These are phyloP conservation scores for Oedothorax gibbosus DNA, from an alignment of 1,140 invertebrate genomes.

Conservation along the genomic window DNA sequence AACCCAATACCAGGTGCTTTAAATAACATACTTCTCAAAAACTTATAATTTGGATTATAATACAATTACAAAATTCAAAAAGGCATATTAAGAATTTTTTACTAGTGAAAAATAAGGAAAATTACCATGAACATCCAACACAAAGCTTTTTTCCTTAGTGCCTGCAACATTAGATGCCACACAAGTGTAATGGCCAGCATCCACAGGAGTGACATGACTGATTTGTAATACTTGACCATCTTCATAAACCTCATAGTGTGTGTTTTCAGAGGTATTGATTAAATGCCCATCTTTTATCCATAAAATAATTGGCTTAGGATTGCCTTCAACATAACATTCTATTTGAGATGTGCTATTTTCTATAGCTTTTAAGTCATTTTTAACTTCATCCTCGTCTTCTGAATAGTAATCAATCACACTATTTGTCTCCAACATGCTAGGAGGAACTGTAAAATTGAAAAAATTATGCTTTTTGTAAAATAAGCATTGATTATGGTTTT, in stretches of 20 bases:
- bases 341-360: slow-evolving; percentile 52
- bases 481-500: background rate
- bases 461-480: background rate
- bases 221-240: slow-evolving; percentile 62
- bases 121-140: slow-evolving; percentile 61
- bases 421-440: slow-evolving; percentile 48
- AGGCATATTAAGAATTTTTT: too few species aligned
- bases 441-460: slow-evolving; percentile 27
- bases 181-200: slow-evolving; percentile 64
- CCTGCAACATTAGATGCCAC: slow-evolving; percentile 62
- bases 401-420: slow-evolving; percentile 55
- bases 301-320: slow-evolving; percentile 69
- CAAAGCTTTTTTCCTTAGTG: slow-evolving; percentile 61
- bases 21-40: too few species aligned
- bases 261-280: background rate
- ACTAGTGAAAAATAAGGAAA: background rate
- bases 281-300: slow-evolving; percentile 68
- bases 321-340: slow-evolving; percentile 62
- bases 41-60: too few species aligned
- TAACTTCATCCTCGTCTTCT: slow-evolving; percentile 47
- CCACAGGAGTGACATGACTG: slow-evolving; percentile 24
- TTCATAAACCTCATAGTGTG: slow-evolving; percentile 34
- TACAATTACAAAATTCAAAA: too few species aligned
- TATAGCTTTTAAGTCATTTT: slow-evolving; percentile 51
- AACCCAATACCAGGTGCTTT: too few species aligned